Evolutionary conservation across 2,797 vertebrate species (phyloP).

Genomic region (Sternotherus odoratus): DNA sequence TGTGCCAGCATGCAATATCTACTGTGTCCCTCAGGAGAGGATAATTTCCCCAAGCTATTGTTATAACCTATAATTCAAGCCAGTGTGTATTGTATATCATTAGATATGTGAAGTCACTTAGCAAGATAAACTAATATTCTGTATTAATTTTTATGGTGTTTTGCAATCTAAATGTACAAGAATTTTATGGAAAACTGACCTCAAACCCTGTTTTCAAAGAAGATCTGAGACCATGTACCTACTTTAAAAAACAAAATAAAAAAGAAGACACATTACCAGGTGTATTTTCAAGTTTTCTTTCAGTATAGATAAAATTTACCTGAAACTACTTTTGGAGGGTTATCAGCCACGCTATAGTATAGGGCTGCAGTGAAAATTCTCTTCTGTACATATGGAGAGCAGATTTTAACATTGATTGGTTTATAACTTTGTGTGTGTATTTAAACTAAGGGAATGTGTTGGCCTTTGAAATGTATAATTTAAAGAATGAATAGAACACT

Average conservation of each 20-base stretch:
- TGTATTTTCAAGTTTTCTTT: conserved; percentile 4
- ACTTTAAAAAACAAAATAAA: not conserved
- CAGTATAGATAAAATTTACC: not conserved
- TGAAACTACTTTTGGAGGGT: not conserved
- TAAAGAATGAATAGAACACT: not conserved
- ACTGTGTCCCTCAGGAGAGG: not conserved
- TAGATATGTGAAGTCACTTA: not conserved
- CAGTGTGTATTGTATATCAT: not conserved
- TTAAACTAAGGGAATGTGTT: not conserved
- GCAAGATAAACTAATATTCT: not conserved
- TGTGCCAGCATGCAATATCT: not conserved
- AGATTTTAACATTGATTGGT: conserved; percentile 35
- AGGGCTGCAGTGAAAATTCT: not conserved
- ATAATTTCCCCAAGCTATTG: not conserved
- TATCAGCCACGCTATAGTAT: not conserved
- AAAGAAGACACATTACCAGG: not conserved
- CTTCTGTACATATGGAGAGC: conserved; percentile 10
- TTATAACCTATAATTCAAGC: conserved; percentile 31
- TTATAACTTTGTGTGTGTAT: not conserved
- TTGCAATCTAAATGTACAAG: not conserved
- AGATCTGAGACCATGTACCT: not conserved
- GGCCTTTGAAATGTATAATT: not conserved
- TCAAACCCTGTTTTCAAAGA: conserved; percentile 13
- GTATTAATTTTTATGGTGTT: not conserved
- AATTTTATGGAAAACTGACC: not conserved